Evolutionary conservation across 2,113 vertebrate genomes (phyloP).

Genomic region (Rhagologus leucostigma): DNA sequence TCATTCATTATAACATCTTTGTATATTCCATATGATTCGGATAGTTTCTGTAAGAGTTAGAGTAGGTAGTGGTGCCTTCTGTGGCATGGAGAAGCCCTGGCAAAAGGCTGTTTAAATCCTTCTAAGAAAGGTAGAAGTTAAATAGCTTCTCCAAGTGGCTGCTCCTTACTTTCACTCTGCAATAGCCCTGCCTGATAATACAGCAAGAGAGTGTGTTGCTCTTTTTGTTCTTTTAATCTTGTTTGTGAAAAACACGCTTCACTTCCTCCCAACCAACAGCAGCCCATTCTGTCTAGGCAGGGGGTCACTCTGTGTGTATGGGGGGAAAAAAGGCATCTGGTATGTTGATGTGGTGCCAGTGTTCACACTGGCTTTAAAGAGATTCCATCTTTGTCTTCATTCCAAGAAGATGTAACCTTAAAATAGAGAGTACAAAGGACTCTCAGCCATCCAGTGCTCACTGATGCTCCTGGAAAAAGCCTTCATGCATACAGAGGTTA

Average conservation of each 20-base stretch:
- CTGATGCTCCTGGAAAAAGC: not conserved
- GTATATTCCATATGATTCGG: not conserved
- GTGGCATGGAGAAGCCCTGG: not conserved
- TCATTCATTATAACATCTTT: not conserved
- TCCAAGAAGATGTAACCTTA: not conserved
- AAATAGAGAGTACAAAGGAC: not conserved
- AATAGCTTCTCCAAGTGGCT: not conserved
- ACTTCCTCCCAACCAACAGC: not conserved
- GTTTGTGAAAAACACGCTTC: not conserved
- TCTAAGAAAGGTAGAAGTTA: not conserved
- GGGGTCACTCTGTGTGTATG: not conserved
- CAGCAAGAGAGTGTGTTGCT: not conserved
- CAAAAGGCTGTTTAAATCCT: not conserved
- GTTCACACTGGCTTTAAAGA: conserved; percentile 11
- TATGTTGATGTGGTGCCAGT: not conserved
- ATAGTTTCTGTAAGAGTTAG: not conserved
- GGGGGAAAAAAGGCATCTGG: not conserved
- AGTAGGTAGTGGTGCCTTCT: not conserved
- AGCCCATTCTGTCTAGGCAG: not conserved
- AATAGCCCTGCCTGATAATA: not conserved
- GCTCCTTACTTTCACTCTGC: not conserved
- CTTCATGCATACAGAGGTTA: not conserved
- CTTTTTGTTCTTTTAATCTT: conserved; percentile 17
- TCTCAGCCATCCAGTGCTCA: not conserved
- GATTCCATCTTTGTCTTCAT: not conserved